A percentile compares a stretch with the other conserved stretches of the same genome.
Conservation (phyloP, 1,140 invertebrate genomes). For the Armadillidium nasatum region DNA sequence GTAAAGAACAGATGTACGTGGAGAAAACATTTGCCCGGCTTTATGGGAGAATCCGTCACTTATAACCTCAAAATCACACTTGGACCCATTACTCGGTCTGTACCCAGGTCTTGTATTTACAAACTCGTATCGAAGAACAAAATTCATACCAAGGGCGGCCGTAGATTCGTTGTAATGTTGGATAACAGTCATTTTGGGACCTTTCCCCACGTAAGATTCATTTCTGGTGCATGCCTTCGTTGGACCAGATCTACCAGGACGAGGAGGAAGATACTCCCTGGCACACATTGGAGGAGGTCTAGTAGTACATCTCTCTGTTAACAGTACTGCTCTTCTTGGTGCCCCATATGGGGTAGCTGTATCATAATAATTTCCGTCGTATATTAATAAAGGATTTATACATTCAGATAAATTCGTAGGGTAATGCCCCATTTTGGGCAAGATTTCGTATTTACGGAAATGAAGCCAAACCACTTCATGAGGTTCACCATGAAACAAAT, state of each 20-base stretch:
- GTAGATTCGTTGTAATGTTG: slow-evolving; percentile 43
- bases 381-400: slow-evolving; percentile 71
- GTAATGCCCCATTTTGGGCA: slow-evolving; percentile 46
- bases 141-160: slow-evolving; percentile 40
- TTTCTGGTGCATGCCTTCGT: slow-evolving; percentile 42
- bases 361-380: slow-evolving; percentile 56
- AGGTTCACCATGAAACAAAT: slow-evolving; percentile 69
- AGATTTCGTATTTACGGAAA: slow-evolving; percentile 71
- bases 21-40: slow-evolving; percentile 34
- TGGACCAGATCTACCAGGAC: slow-evolving; percentile 20
- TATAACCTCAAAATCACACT: slow-evolving; percentile 40
- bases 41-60: slow-evolving; percentile 40
- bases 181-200: slow-evolving; percentile 39
- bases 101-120: slow-evolving; percentile 41
- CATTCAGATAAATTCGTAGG: slow-evolving; percentile 57
- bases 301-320: slow-evolving; percentile 37
- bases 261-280: slow-evolving; percentile 35
- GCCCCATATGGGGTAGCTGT: slow-evolving; percentile 33
- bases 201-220: slow-evolving; percentile 38
- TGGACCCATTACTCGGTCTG: slow-evolving; percentile 36
- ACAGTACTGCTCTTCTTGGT: slow-evolving; percentile 29
- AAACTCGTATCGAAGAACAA: slow-evolving; percentile 40
- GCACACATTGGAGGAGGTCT: slow-evolving; percentile 42
- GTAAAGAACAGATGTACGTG: slow-evolving; percentile 38
- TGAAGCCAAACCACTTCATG: slow-evolving; percentile 80